Evolutionary conservation across 2,797 vertebrate genomes (phyloP), one percentile per base, ranked within the genome.

Genomic region (Pseudochromis fuscus): DNA sequence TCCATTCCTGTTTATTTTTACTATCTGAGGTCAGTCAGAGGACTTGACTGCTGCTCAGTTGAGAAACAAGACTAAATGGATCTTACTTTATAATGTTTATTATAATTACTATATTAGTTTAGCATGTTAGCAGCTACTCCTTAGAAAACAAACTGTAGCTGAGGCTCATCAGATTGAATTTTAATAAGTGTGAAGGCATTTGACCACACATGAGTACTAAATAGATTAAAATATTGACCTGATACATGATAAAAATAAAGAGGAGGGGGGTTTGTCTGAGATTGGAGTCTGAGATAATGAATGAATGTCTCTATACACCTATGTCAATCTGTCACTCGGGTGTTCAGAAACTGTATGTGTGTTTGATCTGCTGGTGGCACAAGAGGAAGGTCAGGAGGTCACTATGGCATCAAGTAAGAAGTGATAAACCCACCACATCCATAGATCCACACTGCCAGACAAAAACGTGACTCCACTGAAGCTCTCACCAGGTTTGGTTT

Each of bases 1-100:
- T 67, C 28, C 3, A n/a, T 23, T 65, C 51, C 16, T 1, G 49
- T 37, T 52, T 45, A 33, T 52, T 27, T 49, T 61, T 42, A 46
- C 46, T 24, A 19, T 57, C 37, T 60, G 4, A 2, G 19, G 7
- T 28, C 38, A 61, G 37, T 13, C 70, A 11, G 35, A 46, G 38
- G 16, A 53, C 23, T 46, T 51, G 4, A 48, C 27, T 1, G 18
- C 18, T 38, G 0, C 9, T 25, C 35, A 25, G 4, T 30, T 42
- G 42, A 45, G 4, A 21, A 12, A 55, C 37, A 30, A 16, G 18
- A n/a, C n/a, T n/a, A n/a, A n/a, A n/a, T n/a, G n/a, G n/a, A n/a
- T n/a, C n/a, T n/a, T n/a, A n/a, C n/a, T n/a, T n/a, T n/a, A n/a
- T n/a, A n/a, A 58, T 58, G 0, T 63, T 44, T 12, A 37, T 24